Evolutionary conservation across 2,797 vertebrate species (phyloP).

Genomic region (Odontamblyopus rebecca): DNA sequence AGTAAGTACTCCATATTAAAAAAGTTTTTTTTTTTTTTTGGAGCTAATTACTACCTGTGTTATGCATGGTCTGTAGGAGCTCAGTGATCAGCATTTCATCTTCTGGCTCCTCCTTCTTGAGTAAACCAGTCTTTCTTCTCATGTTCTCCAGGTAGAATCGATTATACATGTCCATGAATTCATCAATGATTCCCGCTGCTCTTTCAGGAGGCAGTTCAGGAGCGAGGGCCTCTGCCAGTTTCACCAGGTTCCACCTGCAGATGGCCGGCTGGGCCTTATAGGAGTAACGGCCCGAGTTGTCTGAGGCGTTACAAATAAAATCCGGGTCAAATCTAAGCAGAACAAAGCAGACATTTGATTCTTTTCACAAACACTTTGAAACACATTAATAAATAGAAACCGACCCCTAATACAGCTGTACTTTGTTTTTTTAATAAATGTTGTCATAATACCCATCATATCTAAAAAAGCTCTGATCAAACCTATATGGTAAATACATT

Average conservation of each 20-base stretch:
- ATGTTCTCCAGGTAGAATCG: constrained; percentile 87
- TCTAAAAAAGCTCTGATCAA: too few species aligned
- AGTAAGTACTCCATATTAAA: background rate
- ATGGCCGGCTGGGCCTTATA: constrained; percentile 92
- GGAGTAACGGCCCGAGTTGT: constrained; percentile 88
- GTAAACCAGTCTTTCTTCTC: constrained; percentile 91
- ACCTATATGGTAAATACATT: too few species aligned
- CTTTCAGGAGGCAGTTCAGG: constrained; percentile 85
- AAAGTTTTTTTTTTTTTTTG: background rate
- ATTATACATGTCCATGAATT: constrained; percentile 86
- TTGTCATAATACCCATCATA: background rate
- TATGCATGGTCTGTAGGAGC: constrained; percentile 90
- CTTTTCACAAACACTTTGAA: background rate
- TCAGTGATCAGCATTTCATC: constrained; percentile 84
- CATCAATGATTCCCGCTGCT: constrained; percentile 81
- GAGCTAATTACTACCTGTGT: constrained; percentile 78
- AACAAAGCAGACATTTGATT: background rate
- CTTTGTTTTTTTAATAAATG: background rate
- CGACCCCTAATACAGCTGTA: too few species aligned
- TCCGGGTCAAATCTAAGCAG: constrained; percentile 89
- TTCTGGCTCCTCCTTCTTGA: constrained; percentile 80
- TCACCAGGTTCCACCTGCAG: constrained; percentile 94
- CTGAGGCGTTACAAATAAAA: constrained; percentile 92
- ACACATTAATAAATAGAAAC: background rate
- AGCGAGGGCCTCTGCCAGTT: constrained; percentile 88